A percentile compares a stretch with the other conserved stretches of the same genome.
Conservation (phyloP, 2,888 invertebrate species). For the Kuschelorhynchus macadamiae region DNA sequence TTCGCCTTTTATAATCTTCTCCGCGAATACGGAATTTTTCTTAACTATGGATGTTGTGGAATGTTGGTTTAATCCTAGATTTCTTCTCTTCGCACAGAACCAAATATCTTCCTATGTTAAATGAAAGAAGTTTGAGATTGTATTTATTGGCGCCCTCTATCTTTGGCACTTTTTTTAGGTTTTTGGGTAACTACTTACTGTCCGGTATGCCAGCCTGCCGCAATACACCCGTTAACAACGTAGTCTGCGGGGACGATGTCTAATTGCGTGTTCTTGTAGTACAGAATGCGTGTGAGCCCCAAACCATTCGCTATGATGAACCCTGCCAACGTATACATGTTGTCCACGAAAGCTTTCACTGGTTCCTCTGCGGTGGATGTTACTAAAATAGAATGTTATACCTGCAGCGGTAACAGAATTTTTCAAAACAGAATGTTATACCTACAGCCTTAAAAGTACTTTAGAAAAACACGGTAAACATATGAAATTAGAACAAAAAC, state of each 20-base stretch:
- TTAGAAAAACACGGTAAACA: too few species aligned
- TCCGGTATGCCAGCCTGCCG: constrained; percentile 65
- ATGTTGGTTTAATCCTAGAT: too few species aligned
- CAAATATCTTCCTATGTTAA: too few species aligned
- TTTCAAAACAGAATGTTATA: neutral
- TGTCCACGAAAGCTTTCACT: constrained; percentile 73
- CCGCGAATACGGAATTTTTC: too few species aligned
- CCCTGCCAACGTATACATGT: constrained; percentile 54
- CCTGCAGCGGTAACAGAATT: neutral
- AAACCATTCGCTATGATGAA: constrained; percentile 53
- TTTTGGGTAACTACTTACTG: constrained; percentile 30
- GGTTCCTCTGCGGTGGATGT: constrained; percentile 57
- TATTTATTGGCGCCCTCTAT: too few species aligned
- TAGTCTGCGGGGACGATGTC: constrained; percentile 84
- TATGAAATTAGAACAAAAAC: too few species aligned
- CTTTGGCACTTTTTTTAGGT: too few species aligned
- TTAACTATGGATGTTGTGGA: too few species aligned
- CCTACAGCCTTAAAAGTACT: too few species aligned
- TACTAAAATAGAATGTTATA: constrained; percentile 53
- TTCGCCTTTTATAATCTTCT: too few species aligned
- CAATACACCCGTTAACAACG: constrained; percentile 81
- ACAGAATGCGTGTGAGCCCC: constrained; percentile 70
- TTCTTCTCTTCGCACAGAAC: too few species aligned
- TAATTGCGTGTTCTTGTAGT: constrained; percentile 68
- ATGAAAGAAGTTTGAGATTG: too few species aligned